Conservation (phyloP, 2,113 vertebrate species). For the Lophotis ruficrista region DNA sequence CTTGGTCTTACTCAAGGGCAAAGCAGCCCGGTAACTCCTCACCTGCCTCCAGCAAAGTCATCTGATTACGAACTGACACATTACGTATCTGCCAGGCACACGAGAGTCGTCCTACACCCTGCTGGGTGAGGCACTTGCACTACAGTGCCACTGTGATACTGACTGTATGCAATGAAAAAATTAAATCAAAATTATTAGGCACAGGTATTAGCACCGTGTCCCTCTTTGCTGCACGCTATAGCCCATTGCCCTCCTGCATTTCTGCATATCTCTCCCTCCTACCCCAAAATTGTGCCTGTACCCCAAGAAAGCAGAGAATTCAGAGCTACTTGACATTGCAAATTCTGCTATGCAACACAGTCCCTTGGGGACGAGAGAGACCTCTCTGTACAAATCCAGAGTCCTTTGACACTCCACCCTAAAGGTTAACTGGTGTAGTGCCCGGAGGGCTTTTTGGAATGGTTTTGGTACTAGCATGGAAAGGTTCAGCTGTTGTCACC, state of each 20-base stretch:
- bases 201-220: accelerated
- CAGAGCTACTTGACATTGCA: not conserved
- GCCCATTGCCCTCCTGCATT: not conserved
- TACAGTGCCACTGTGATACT: not conserved
- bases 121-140: not conserved
- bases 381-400: not conserved
- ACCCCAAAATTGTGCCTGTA: not conserved
- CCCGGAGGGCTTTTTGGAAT: not conserved
- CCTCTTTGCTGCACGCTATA: not conserved
- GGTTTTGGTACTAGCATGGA: not conserved
- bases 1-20: not conserved
- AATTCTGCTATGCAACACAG: not conserved
- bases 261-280: not conserved
- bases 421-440: not conserved
- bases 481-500: not conserved
- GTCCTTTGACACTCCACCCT: not conserved
- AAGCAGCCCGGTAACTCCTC: not conserved
- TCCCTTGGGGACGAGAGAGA: not conserved
- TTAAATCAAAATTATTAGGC: not conserved
- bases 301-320: not conserved
- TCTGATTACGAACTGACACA: not conserved
- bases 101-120: not conserved
- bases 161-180: not conserved
- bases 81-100: not conserved
- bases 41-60: not conserved